Percentiles rank a stretch among this genome's conserved stretches.
phyloP scores from a whole-genome alignment of 2,888 invertebrate species.

The Auanema sp. region DNA sequence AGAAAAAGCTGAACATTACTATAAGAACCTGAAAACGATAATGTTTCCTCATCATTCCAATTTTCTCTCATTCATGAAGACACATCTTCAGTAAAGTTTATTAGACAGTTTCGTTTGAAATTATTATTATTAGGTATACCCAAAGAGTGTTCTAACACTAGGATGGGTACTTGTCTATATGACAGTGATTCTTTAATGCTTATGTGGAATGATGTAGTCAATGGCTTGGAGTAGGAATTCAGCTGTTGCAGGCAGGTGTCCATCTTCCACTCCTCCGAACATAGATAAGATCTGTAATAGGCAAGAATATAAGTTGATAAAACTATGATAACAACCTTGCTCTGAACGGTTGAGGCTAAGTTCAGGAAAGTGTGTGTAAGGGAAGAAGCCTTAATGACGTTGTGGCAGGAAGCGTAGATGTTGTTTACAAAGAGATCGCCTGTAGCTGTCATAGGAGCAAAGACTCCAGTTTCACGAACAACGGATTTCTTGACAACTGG shows the following conservation, averaged over 20 bases:
- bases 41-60: no score
- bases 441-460: conserved; percentile 53
- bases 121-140: no score
- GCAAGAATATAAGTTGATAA: not conserved
- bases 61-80: no score
- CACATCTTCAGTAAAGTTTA: no score
- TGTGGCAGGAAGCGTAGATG: conserved; percentile 55
- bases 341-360: conserved; percentile 27
- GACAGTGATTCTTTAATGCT: no score
- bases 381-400: conserved; percentile 46
- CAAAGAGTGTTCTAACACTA: no score
- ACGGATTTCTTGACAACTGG: conserved; percentile 26
- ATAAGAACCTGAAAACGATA: no score
- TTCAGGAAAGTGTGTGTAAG: conserved; percentile 48
- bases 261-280: conserved; percentile 27
- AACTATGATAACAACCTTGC: conserved; percentile 10
- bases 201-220: conserved; percentile 37
- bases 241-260: conserved; percentile 45
- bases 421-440: conserved; percentile 54
- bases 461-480: conserved; percentile 45
- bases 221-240: conserved; percentile 45
- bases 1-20: no score
- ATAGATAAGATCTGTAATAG: conserved; percentile 17
- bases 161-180: no score
- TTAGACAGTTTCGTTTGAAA: no score